Base-by-base conservation (phyloP, 2,888 invertebrate species). In the Calliopum simillimum region DNA sequence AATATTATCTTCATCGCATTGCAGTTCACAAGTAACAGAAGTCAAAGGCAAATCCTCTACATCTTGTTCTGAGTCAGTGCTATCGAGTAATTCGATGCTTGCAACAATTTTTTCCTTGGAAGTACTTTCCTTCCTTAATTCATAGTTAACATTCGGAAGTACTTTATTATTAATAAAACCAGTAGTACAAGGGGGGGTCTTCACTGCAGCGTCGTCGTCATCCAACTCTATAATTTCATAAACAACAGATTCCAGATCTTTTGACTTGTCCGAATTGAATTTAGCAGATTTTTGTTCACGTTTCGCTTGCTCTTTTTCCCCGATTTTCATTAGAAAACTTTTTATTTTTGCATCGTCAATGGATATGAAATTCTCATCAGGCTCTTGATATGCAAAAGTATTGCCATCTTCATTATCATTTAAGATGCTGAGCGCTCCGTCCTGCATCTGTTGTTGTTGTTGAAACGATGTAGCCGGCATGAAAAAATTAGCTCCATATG, bases 331-430 rank as follows among this genome's bases (percentile, higher is more conserved):
- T 1, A 85, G 76, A 67, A 84, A 76, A 8, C 80, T 78, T 43
- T 83, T 82, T 14, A 85, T 81, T 72, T 86, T 86, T 14, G 78
- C 80, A 76, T 85, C 85, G 70, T 85, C 85, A 16, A 86, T 84
- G 6, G 85, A 85, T 2, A 85, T 82, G 70, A 84, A 85, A 73
- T 85, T 85, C 75, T 85, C 86, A 41, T 82, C 82, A 1, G 84
- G 81, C 66, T 84, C 83, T 2, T 82, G 79, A 59, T 84, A 85
- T 53, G 79, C 80, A 51, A 81, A 83, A 63, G 55, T 49, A 19
- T 47, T 66, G 62, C 66, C 65, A 6, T 19, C 49, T 12, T 69
- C 69, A 12, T 68, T 55, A n/a, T 51, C n/a, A 11, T 23, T 62
- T 2, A 25, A n/a, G 59, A 68, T 69, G 73, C 8, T 66, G 68